phyloP scores from a whole-genome alignment of 92 coral and sea anemone species.

The Parazoanthus atlanticus region DNA sequence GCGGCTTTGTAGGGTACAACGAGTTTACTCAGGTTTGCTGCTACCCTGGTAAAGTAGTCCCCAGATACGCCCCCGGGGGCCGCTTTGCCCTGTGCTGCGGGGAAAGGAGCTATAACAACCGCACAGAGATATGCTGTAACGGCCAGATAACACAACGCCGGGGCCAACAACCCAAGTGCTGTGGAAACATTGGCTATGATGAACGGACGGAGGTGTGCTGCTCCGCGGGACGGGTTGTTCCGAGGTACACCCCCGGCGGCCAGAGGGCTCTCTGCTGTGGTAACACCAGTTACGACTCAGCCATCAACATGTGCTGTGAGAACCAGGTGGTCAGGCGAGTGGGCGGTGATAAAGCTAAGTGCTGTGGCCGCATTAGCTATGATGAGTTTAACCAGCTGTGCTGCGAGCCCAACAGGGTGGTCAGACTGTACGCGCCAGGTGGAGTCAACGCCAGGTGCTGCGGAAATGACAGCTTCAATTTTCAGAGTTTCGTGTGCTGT shows the following conservation, averaged over 20 bases:
- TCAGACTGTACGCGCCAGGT: slow-evolving; percentile 34
- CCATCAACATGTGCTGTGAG: slow-evolving; percentile 50
- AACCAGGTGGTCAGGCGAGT: slow-evolving; percentile 35
- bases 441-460: slow-evolving; percentile 51
- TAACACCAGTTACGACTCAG: slow-evolving; percentile 20
- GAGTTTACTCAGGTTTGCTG: slow-evolving; percentile 51
- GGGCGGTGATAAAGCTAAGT: slow-evolving; percentile 34
- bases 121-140: slow-evolving; percentile 47
- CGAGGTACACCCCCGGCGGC: slow-evolving; percentile 40
- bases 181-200: slow-evolving; percentile 47
- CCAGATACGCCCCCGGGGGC: slow-evolving; percentile 40
- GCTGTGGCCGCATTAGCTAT: slow-evolving; percentile 46
- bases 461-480: slow-evolving; percentile 41
- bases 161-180: slow-evolving; percentile 43
- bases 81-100: slow-evolving; percentile 52
- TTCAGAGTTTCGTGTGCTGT: slow-evolving; percentile 48
- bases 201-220: slow-evolving; percentile 51
- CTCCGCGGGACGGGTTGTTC: slow-evolving; percentile 23
- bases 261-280: slow-evolving; percentile 47
- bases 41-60: slow-evolving; percentile 34
- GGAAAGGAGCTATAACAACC: slow-evolving; percentile 24
- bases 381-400: slow-evolving; percentile 42
- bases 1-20: slow-evolving; percentile 38
- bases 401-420: slow-evolving; percentile 36
- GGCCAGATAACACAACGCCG: slow-evolving; percentile 35